Base-by-base conservation (phyloP, 2,797 vertebrate species). In the Prunella strophiata region DNA sequence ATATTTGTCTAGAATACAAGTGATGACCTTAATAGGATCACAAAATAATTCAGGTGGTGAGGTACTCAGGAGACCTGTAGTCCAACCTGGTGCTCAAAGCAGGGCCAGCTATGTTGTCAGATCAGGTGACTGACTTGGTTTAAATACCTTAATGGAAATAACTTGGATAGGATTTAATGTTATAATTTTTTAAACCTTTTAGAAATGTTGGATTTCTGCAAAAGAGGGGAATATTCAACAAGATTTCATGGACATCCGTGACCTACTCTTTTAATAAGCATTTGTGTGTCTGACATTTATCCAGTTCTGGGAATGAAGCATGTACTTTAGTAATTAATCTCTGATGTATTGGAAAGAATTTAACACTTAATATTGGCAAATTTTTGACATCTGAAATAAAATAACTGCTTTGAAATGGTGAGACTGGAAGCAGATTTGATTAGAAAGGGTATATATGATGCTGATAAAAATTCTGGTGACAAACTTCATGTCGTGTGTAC, bases 101-200 rank as follows among this genome's bases (percentile, higher is more conserved):
- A 67, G 40, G 71, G n/a, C 29, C 65, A 82, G 38, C 4, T 38
- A 7, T 45, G 19, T 25, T 21, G 16, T 88, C 57, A 50, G 29
- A 61, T 34, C 32, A 65, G 48, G 62, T 81, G 51, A 55, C 21
- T 93, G 47, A 70, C 78, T 93, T 62, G 65, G 19, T 91, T 94
- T 91, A 96, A 94, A 94, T 88, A 87, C 29, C n/a, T 88, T 51
- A n/a, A 85, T 51, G 59, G 47, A 94, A 92, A 79, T 27, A 79
- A 80, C 55, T 32, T 55, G 21, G 26, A 77, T 54, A 88, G n/a
- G 34, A 72, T 77, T 79, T 61, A 38, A 62, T 38, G 48, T 6
- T 32, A 50, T 51, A 42, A 22, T 43, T 45, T 72, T 45, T 13
- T 1, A 16, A 50, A 42, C 3, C 23, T 81, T 68, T 40, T 51